Base-by-base conservation (phyloP, 2,888 invertebrate genomes). In the Latrodectus elegans region DNA sequence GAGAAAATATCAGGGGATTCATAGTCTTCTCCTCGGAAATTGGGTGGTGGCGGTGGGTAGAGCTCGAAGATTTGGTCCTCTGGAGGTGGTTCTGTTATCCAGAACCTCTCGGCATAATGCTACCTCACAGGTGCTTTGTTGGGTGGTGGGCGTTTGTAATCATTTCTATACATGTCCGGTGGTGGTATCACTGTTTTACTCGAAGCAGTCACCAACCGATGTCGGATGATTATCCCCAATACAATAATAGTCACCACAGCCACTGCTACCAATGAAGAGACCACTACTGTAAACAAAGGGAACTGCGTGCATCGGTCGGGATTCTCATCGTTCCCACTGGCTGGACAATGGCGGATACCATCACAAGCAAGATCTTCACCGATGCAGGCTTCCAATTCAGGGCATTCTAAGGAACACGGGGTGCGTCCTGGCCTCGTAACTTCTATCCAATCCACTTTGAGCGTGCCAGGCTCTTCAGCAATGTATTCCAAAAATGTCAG, bases 351-450 rank as follows among this genome's bases (percentile, higher is more conserved):
- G 0, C 94, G 93, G 70, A 95, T 94, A 0, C 96, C 96, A 91
- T 96, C 96, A 92, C 96, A 96, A 95, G 96, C 96, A 3, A 96
- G 92, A 0, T 95, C 94, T 3, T 95, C 94, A 89, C 95, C 95
- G 91, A 96, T 96, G 92, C 96, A 96, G 0, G 96, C 96, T 89
- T 96, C 95, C 79, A 96, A 93, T 91, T 96, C 96, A 1, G 96
- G 96, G 91, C 96, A 96, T 74, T 95, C 94, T 92, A 95, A 94
- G 89, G 94, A 94, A 91, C 96, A 96, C 6, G 70, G 79, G 17
- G 68, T 77, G 3, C 72, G 60, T n/a, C 67, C 67, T 6, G 77
- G 67, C 49, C 70, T 65, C 12, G 49, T 82, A 38, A 86, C 90
- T 73, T 90, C 89, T 11, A 89, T 84, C 84, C 90, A 88, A 26